Percentiles rank a stretch among this genome's conserved stretches.
Conservation (phyloP, 2,797 vertebrate genomes). For the Oreochromis grahami region DNA sequence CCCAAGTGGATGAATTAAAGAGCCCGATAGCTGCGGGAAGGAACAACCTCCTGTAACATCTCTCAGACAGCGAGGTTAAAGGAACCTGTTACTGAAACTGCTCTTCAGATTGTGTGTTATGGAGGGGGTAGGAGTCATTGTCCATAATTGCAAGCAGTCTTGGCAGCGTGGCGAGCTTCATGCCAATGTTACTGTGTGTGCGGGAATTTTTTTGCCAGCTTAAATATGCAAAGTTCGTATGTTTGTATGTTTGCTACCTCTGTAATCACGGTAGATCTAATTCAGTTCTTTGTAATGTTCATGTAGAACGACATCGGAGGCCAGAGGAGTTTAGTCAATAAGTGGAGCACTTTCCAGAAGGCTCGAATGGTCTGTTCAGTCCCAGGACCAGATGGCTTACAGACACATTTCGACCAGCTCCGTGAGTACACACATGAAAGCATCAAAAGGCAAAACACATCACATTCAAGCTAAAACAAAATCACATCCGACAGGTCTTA, state of each 20-base stretch:
- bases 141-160: background rate
- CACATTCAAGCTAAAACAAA: slow-evolving; percentile 1
- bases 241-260: background rate
- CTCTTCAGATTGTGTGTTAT: background rate
- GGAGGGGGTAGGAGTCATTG: background rate
- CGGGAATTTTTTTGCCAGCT: background rate
- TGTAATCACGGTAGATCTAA: background rate
- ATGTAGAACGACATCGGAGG: slow-evolving; percentile 81
- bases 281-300: background rate
- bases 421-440: slow-evolving; percentile 67
- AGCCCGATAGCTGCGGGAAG: background rate
- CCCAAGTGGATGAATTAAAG: background rate
- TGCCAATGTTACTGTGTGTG: background rate
- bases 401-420: slow-evolving; percentile 82
- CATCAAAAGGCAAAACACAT: background rate
- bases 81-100: background rate
- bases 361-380: slow-evolving; percentile 79
- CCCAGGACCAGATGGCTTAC: slow-evolving; percentile 70
- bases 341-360: slow-evolving; percentile 85
- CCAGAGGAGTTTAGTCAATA: slow-evolving; percentile 82
- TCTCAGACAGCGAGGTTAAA: background rate
- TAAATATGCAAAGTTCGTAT: background rate
- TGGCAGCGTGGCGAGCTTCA: background rate
- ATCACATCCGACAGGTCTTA: slow-evolving; percentile 10
- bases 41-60: background rate